phyloP scores from a whole-genome alignment of 1,140 invertebrate species.

The Penaeus vannamei region DNA sequence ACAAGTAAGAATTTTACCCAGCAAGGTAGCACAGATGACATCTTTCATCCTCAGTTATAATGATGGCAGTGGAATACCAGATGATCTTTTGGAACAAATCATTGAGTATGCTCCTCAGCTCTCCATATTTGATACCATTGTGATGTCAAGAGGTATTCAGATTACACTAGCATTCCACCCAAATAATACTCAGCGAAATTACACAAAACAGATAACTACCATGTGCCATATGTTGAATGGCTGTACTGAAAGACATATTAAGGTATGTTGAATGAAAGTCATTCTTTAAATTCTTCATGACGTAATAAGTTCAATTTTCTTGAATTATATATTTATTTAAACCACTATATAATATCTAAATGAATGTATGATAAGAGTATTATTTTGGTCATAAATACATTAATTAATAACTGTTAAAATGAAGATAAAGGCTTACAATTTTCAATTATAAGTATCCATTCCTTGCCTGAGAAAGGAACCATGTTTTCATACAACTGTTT shows the following conservation, averaged over 20 bases:
- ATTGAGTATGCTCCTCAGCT: slow-evolving; percentile 62
- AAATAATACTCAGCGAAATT: slow-evolving; percentile 29
- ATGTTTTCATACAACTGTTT: too few species aligned
- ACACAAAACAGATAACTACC: slow-evolving; percentile 49
- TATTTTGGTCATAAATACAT: too few species aligned
- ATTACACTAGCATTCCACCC: slow-evolving; percentile 41
- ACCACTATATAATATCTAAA: too few species aligned
- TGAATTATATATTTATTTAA: too few species aligned
- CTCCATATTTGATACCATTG: slow-evolving; percentile 41
- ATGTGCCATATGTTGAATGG: slow-evolving; percentile 34
- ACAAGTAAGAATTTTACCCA: slow-evolving; percentile 70
- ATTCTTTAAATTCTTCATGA: neutral
- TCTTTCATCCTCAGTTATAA: slow-evolving; percentile 74
- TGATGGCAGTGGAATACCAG: slow-evolving; percentile 57
- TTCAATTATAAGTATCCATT: too few species aligned
- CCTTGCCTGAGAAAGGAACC: too few species aligned
- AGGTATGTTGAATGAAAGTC: slow-evolving; percentile 25
- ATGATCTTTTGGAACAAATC: slow-evolving; percentile 57
- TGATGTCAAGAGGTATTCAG: slow-evolving; percentile 49
- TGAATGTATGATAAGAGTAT: too few species aligned
- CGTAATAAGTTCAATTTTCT: too few species aligned
- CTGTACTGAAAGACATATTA: slow-evolving; percentile 51
- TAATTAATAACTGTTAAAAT: too few species aligned
- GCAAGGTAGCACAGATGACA: slow-evolving; percentile 71
- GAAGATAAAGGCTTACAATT: too few species aligned